A percentile compares a stretch with the other conserved stretches of the same genome.
Evolutionary conservation across 2,888 invertebrate genomes (phyloP).

Genomic region (Hedychridium roseum): DNA sequence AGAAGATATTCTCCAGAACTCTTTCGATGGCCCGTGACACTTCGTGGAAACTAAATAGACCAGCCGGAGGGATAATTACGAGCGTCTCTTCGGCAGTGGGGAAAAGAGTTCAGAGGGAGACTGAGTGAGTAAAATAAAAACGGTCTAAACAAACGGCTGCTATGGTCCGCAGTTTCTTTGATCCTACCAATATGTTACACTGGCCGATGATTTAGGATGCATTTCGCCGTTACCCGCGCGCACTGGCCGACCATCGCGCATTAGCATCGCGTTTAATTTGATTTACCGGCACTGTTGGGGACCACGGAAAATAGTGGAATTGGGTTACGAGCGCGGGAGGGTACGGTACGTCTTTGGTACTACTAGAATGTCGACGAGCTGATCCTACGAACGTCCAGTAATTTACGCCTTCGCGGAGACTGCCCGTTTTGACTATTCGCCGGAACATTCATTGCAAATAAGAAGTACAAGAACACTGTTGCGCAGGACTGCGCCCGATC

Average conservation of each 20-base stretch:
- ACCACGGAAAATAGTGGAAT: slow-evolving; percentile 54
- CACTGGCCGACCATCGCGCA: slow-evolving; percentile 22
- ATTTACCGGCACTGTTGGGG: slow-evolving; percentile 55
- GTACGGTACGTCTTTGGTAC: slow-evolving; percentile 17
- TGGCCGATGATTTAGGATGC: slow-evolving; percentile 55
- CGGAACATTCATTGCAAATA: neutral
- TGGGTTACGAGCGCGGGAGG: slow-evolving; percentile 43
- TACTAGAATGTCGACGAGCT: slow-evolving; percentile 28
- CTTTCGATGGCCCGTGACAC: slow-evolving; percentile 52
- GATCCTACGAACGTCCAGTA: slow-evolving; percentile 21
- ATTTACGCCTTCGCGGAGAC: too few relatives aligned
- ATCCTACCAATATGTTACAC: slow-evolving; percentile 57
- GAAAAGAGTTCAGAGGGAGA: slow-evolving; percentile 19
- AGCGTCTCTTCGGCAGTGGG: slow-evolving; percentile 39
- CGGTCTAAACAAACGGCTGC: slow-evolving; percentile 28
- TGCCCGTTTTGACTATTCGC: too few relatives aligned
- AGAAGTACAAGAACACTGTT: neutral
- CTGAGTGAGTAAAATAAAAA: slow-evolving; percentile 18
- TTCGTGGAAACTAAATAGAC: slow-evolving; percentile 55
- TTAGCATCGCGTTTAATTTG: slow-evolving; percentile 56
- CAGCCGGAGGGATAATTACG: slow-evolving; percentile 56
- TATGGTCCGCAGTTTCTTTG: slow-evolving; percentile 51
- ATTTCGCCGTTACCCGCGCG: slow-evolving; percentile 31
- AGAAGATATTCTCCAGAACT: slow-evolving; percentile 35
- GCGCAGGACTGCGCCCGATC: neutral